Conservation (phyloP, 2,888 invertebrate species). For the Dendrolimus pini region DNA sequence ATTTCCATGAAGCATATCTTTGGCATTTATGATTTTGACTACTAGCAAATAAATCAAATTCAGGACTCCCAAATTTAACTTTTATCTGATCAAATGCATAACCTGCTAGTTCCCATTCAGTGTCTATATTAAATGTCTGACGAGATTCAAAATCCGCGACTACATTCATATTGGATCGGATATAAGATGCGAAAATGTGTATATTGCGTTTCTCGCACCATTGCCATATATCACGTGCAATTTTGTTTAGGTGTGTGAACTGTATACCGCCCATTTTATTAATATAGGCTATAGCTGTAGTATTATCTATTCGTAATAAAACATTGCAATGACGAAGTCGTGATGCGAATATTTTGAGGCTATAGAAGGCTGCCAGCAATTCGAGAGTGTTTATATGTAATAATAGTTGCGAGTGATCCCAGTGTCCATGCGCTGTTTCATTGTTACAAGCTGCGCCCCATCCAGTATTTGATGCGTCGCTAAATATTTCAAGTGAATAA, state of each 20-base stretch:
- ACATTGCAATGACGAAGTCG: conserved; percentile 4
- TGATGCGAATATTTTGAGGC: neutral
- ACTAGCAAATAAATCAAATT: conserved; percentile 15
- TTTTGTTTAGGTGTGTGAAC: conserved; percentile 7
- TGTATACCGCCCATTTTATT: conserved; percentile 14
- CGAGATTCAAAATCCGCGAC: conserved; percentile 12
- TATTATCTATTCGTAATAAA: conserved; percentile 13
- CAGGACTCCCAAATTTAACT: conserved; percentile 7
- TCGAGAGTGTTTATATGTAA: conserved; percentile 9
- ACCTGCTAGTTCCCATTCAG: conserved; percentile 13
- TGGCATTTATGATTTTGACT: conserved; percentile 11
- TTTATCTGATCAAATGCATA: conserved; percentile 7
- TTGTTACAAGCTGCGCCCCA: conserved; percentile 9
- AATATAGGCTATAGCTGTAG: conserved; percentile 14
- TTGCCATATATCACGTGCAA: conserved; percentile 11
- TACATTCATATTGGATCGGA: conserved; percentile 7
- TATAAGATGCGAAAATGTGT: conserved; percentile 7
- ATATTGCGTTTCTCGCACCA: conserved; percentile 12
- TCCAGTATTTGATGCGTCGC: neutral
- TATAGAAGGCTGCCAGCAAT: conserved; percentile 1
- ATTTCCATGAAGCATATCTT: conserved; percentile 14
- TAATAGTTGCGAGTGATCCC: conserved; percentile 1
- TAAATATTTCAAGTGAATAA: neutral
- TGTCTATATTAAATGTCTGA: conserved; percentile 3
- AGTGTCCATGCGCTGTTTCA: conserved; percentile 4